Percentiles rank a stretch among this genome's conserved stretches.
Evolutionary conservation across 1,140 invertebrate species (phyloP).

Genomic region (Diachasma alloeum): DNA sequence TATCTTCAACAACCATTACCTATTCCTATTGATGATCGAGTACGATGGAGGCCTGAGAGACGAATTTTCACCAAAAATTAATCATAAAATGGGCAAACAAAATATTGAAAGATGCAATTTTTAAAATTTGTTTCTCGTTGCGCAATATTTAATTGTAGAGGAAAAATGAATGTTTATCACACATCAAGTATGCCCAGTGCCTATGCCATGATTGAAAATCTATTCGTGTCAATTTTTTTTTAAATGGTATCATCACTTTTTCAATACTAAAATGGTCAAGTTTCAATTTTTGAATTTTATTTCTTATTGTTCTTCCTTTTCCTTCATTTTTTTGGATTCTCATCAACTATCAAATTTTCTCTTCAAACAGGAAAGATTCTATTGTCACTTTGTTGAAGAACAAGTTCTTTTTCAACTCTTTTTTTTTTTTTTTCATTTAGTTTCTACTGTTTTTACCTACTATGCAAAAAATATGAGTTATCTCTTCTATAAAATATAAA

Average conservation of each 20-base stretch:
- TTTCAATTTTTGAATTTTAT: neutral
- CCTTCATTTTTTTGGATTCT: neutral
- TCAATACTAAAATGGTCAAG: neutral
- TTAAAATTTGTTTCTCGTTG: no score
- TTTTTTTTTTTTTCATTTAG: neutral
- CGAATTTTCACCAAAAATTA: no score
- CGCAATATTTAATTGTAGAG: no score
- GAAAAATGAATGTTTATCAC: neutral
- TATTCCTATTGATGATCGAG: no score
- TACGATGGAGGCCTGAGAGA: neutral
- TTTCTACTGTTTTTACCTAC: slow-evolving; percentile 39
- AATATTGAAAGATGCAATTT: no score
- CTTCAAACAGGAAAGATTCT: neutral
- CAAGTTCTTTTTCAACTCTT: neutral
- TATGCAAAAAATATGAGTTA: slow-evolving; percentile 60
- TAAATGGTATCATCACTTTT: neutral
- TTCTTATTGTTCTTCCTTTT: neutral
- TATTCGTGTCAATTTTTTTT: neutral
- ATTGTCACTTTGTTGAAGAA: neutral
- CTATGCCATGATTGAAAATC: neutral
- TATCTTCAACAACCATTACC: no score
- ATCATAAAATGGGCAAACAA: no score
- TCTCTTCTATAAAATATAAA: slow-evolving; percentile 49
- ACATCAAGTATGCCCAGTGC: neutral
- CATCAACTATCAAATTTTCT: neutral